Evolutionary conservation across 2,797 vertebrate genomes (phyloP).

Genomic region (Borostomias antarcticus): DNA sequence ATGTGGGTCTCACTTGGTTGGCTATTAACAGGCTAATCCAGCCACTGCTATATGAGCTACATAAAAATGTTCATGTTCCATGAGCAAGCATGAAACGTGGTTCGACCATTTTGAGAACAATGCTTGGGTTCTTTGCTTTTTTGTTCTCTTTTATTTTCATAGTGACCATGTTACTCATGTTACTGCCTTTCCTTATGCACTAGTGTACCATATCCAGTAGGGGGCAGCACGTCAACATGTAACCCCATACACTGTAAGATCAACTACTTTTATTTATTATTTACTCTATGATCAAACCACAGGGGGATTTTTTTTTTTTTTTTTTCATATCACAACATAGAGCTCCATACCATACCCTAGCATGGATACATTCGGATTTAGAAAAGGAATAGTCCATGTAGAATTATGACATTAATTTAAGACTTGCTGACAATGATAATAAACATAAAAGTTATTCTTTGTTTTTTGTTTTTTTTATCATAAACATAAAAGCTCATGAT

Average conservation of each 20-base stretch:
- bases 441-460: too few species aligned
- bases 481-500: conserved; percentile 2
- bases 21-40: too few species aligned
- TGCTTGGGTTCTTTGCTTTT: conserved; percentile 1
- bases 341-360: too few species aligned
- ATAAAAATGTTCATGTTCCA: too few species aligned
- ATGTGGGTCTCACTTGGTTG: too few species aligned
- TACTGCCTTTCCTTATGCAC: conserved; percentile 35
- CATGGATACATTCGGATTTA: too few species aligned
- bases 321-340: neutral
- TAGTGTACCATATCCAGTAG: conserved; percentile 83
- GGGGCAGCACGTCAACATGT: conserved; percentile 84
- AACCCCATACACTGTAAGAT: conserved; percentile 74
- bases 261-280: neutral
- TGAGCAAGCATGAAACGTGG: too few species aligned
- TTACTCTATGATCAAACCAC: neutral
- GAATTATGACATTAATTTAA: neutral
- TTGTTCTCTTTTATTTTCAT: neutral
- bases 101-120: too few species aligned
- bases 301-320: neutral
- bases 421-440: neutral
- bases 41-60: too few species aligned
- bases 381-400: neutral
- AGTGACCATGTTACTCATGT: conserved; percentile 30
- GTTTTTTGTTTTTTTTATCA: too few species aligned